phyloP scores from a whole-genome alignment of 2,797 vertebrate species.

The Toxotes lorentzi region DNA sequence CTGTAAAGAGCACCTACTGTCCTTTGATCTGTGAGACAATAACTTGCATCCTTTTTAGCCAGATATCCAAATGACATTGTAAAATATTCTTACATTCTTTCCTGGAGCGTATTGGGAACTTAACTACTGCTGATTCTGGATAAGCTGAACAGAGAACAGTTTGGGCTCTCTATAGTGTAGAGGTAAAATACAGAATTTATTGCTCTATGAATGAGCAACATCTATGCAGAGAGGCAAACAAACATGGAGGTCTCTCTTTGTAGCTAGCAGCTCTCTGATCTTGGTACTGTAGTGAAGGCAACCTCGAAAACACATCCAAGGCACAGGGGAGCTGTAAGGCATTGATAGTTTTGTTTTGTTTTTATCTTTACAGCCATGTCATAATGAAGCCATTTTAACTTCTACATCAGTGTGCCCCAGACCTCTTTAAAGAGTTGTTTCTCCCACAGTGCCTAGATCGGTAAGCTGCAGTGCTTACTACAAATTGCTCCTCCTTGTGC shows the following conservation, averaged over 20 bases:
- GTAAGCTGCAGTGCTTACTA: background rate
- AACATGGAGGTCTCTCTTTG: constrained; percentile 55
- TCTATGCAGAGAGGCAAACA: constrained; percentile 37
- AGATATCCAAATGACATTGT: background rate
- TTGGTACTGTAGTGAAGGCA: constrained; percentile 3
- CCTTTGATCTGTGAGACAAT: constrained; percentile 3
- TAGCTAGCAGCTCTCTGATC: constrained; percentile 46
- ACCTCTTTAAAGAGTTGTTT: constrained; percentile 15
- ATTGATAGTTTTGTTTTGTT: background rate
- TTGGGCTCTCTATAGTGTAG: constrained; percentile 8
- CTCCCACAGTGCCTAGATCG: constrained; percentile 6
- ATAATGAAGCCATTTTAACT: constrained; percentile 28
- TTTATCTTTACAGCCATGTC: constrained; percentile 25
- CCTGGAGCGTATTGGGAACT: background rate
- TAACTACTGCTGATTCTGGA: constrained; percentile 4
- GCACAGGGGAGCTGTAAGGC: constrained; percentile 40
- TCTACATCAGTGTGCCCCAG: background rate
- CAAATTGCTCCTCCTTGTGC: background rate
- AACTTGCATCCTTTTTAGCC: background rate
- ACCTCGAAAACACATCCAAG: constrained; percentile 32
- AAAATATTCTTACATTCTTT: background rate
- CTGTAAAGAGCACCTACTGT: background rate
- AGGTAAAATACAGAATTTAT: constrained; percentile 25
- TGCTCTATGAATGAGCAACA: constrained; percentile 17
- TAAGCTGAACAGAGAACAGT: background rate